Base-by-base conservation (phyloP, 37 sponge, comb jelly and placozoan species). In the Haliclona indistincta region DNA sequence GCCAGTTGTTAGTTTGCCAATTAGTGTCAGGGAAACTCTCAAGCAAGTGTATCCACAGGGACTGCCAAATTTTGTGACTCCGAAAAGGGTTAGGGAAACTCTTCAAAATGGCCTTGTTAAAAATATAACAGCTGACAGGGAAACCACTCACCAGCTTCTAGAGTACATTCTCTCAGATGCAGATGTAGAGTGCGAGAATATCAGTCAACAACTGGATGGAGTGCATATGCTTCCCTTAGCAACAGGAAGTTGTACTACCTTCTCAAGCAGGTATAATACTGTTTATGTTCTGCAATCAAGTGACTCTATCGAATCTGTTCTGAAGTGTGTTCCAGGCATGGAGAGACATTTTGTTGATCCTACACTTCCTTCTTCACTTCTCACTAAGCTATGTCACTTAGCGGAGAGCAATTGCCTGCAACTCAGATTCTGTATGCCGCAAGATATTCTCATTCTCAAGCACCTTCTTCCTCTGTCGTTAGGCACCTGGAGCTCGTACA, bases 1-100 rank as follows among this genome's bases (percentile, higher is more conserved):
- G 19, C 64, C 73, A 17, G 26, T 88, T 38, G 82, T 81, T 28
- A 15, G 53, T 33, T 51, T 88, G 5, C 88, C 88, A 65, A 54
- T 6, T 1, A 30, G 36, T 58, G 47, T 86, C 25, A 51, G 72
- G 35, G 52, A 73, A 10, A 79, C 75, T 17, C 42, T 82, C 4
- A n/a, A n/a, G n/a, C n/a, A n/a, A n/a, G n/a, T n/a, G n/a, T n/a
- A n/a, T n/a, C n/a, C n/a, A n/a, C n/a, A n/a, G n/a, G n/a, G n/a
- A n/a, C n/a, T n/a, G n/a, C n/a, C n/a, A 2, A 43, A 26, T 43
- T 22, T 43, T 69, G 5, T 86, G 3, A 68, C 60, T 15, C 80
- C 86, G 67, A 29, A 63, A 25, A 10, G 73, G 22, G 58, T 68
- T 4, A 64, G 77, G 44, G 3, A 81, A 2, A 29, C 41, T 17